These are phyloP conservation scores for Saiga tatarica DNA, from an alignment of 2,113 vertebrate species.

Conservation along the genomic window DNA sequence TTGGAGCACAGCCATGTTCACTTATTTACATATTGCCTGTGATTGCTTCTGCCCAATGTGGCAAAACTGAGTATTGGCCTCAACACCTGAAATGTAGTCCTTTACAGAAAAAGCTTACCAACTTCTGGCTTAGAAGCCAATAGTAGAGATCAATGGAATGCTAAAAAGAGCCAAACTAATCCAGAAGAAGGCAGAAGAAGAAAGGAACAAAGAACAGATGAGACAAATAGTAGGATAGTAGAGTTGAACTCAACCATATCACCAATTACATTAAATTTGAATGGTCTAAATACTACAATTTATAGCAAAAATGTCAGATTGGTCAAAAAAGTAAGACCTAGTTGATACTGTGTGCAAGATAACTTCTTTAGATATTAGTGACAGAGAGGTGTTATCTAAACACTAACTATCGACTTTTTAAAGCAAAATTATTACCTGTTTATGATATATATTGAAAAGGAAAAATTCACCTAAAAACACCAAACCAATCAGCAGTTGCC, in stretches of 20 bases:
- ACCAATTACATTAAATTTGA: conserved; percentile 3
- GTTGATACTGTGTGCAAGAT: neutral
- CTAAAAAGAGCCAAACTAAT: neutral
- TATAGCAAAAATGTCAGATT: neutral
- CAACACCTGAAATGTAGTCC: neutral
- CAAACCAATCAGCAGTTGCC: neutral
- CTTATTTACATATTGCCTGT: neutral
- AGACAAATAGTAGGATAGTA: neutral
- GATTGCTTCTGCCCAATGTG: neutral
- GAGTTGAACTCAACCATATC: neutral
- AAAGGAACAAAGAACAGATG: neutral
- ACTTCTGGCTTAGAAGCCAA: neutral
- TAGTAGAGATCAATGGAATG: neutral
- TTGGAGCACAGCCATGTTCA: neutral
- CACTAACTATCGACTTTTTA: neutral
- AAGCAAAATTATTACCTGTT: neutral
- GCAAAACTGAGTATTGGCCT: neutral
- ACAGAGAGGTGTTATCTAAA: neutral
- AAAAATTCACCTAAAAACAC: neutral
- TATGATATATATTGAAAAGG: neutral
- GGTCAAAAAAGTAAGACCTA: neutral
- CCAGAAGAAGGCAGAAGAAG: neutral
- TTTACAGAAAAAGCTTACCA: neutral
- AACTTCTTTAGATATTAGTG: neutral
- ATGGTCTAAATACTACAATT: neutral